Evolutionary conservation across 2,113 vertebrate genomes (phyloP).

Genomic region (Cichladusa arquata): DNA sequence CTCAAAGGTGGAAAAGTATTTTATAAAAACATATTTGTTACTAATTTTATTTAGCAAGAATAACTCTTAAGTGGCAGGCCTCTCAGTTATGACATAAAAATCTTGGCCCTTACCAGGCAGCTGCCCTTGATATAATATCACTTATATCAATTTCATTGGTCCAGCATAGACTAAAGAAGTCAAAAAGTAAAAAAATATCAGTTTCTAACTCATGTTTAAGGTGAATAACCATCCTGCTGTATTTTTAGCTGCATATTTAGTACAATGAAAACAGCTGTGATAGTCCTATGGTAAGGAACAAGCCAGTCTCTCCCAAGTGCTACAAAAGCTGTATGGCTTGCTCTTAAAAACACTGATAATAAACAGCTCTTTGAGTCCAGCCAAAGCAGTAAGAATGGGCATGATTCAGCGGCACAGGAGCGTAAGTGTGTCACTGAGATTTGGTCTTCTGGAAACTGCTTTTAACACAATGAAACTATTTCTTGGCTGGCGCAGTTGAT

Average conservation of each 20-base stretch:
- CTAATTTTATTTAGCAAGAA: not conserved
- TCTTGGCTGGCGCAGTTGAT: not conserved
- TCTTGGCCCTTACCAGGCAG: not conserved
- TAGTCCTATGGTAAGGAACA: not conserved
- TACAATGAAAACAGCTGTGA: not conserved
- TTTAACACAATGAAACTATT: not conserved
- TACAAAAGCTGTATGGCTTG: not conserved
- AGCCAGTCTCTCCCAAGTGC: not conserved
- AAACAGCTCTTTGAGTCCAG: not conserved
- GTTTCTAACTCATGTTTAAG: not conserved
- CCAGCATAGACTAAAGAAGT: not conserved
- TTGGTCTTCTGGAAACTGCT: not conserved
- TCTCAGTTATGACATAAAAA: not conserved
- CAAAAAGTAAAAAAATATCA: not conserved
- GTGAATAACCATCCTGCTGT: not conserved
- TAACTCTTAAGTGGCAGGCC: not conserved
- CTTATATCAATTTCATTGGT: not conserved
- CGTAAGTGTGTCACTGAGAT: not conserved
- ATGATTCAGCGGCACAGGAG: not conserved
- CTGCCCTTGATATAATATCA: not conserved
- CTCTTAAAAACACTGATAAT: not conserved
- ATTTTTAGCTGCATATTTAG: constrained; percentile 1
- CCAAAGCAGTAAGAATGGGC: not conserved
- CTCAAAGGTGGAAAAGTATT: not conserved
- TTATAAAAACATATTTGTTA: not conserved